A percentile compares a stretch with the other conserved stretches of the same genome.
Evolutionary conservation across 2,888 invertebrate genomes (phyloP).

Genomic region (Taphrorychus bicolor): DNA sequence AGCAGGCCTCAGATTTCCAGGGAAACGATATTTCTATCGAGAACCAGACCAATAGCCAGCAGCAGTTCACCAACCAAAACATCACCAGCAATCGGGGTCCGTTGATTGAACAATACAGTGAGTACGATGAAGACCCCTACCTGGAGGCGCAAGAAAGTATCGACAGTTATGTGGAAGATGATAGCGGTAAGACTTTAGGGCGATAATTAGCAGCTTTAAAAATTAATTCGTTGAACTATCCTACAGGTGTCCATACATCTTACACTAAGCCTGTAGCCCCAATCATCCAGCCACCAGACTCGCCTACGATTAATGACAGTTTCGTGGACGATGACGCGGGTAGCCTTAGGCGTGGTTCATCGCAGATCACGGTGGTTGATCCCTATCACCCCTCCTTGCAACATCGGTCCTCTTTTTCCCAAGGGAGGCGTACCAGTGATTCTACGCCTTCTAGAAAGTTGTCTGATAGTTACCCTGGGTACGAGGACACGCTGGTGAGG

Average conservation of each 20-base stretch:
- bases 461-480: slow-evolving; percentile 46
- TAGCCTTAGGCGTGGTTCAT: slow-evolving; percentile 54
- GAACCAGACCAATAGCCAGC: not conserved
- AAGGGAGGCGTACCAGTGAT: slow-evolving; percentile 30
- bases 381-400: slow-evolving; percentile 61
- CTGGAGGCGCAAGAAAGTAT: slow-evolving; percentile 58
- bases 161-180: slow-evolving; percentile 61
- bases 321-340: slow-evolving; percentile 56
- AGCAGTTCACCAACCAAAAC: not conserved
- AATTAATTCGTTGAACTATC: not conserved
- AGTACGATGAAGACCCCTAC: slow-evolving; percentile 42
- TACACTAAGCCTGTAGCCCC: not conserved
- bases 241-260: not conserved
- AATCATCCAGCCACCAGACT: slow-evolving; percentile 14
- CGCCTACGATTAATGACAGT: slow-evolving; percentile 49
- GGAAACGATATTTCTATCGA: not conserved
- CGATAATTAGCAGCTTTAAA: not conserved
- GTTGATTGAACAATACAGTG: slow-evolving; percentile 43
- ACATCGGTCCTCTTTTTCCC: slow-evolving; percentile 33
- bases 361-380: slow-evolving; percentile 64
- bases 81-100: slow-evolving; percentile 6
- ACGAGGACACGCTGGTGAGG: slow-evolving; percentile 49
- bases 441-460: slow-evolving; percentile 42
- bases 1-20: slow-evolving; percentile 16
- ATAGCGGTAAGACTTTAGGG: slow-evolving; percentile 42